A percentile compares a stretch with the other conserved stretches of the same genome.
Conservation (phyloP, 2,888 invertebrate species). For the Litoditis marina region DNA sequence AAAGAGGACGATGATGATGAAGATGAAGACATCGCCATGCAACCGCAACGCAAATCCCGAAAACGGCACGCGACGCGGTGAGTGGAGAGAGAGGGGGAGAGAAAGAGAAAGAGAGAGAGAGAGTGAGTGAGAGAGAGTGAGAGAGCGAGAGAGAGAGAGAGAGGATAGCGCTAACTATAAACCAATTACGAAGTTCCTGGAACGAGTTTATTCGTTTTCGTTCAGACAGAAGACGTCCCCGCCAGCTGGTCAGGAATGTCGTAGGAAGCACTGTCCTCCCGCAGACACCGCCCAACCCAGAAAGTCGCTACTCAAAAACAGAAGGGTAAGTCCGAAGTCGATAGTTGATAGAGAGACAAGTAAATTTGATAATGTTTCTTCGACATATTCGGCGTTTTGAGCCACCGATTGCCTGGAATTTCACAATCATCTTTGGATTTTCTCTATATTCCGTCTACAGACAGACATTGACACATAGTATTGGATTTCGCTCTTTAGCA, state of each 20-base stretch:
- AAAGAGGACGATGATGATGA: conserved; percentile 22
- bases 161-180: not conserved
- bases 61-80: no score
- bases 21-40: conserved; percentile 12
- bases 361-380: no score
- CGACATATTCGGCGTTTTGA: no score
- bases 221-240: conserved; percentile 1
- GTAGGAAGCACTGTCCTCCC: conserved; percentile 19
- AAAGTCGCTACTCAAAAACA: conserved; percentile 19
- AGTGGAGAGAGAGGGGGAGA: no score
- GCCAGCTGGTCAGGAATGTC: conserved; percentile 9
- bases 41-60: no score
- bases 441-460: no score
- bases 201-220: not conserved
- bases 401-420: no score
- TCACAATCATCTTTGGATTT: no score
- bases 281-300: conserved; percentile 15
- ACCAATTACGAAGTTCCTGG: not conserved
- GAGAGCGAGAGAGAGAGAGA: conserved; percentile 4
- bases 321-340: conserved; percentile 7
- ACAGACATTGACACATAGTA: no score
- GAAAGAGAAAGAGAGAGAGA: conserved; percentile 8
- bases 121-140: conserved; percentile 7
- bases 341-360: no score
- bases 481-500: no score